A percentile compares a stretch with the other conserved stretches of the same genome.
phyloP scores from a whole-genome alignment of 2,888 invertebrate species.

The Xylocampa areola region DNA sequence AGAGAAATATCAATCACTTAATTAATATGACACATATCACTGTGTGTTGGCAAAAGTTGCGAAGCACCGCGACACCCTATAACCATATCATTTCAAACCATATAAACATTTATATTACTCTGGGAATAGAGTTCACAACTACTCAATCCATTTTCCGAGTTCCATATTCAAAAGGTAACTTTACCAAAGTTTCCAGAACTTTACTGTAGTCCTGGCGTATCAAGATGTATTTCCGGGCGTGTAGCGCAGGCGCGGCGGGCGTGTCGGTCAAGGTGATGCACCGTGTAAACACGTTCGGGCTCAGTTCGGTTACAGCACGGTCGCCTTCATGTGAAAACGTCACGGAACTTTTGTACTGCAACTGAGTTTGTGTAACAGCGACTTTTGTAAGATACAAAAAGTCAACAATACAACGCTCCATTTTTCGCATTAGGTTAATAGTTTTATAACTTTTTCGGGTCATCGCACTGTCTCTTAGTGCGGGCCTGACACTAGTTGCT shows the following conservation, averaged over 20 bases:
- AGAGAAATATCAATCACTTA: too few species aligned
- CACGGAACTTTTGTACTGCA: slow-evolving; percentile 22
- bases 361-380: slow-evolving; percentile 8
- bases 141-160: too few species aligned
- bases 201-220: not conserved
- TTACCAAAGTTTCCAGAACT: not conserved
- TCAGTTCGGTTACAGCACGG: slow-evolving; percentile 31
- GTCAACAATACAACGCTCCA: not conserved
- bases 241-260: slow-evolving; percentile 34
- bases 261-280: slow-evolving; percentile 30
- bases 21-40: too few species aligned
- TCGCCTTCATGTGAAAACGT: slow-evolving; percentile 18
- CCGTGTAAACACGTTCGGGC: slow-evolving; percentile 1
- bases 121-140: too few species aligned
- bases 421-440: not conserved
- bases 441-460: slow-evolving; percentile 4
- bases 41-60: too few species aligned
- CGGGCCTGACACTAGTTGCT: slow-evolving; percentile 26
- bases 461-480: not conserved
- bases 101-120: too few species aligned
- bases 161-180: too few species aligned
- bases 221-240: not conserved
- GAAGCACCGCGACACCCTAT: too few species aligned
- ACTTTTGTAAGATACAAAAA: not conserved
- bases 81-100: too few species aligned